Percentiles rank a stretch among this genome's conserved stretches.
Conservation (phyloP, 2,797 vertebrate species). For the Lagodon rhomboides region DNA sequence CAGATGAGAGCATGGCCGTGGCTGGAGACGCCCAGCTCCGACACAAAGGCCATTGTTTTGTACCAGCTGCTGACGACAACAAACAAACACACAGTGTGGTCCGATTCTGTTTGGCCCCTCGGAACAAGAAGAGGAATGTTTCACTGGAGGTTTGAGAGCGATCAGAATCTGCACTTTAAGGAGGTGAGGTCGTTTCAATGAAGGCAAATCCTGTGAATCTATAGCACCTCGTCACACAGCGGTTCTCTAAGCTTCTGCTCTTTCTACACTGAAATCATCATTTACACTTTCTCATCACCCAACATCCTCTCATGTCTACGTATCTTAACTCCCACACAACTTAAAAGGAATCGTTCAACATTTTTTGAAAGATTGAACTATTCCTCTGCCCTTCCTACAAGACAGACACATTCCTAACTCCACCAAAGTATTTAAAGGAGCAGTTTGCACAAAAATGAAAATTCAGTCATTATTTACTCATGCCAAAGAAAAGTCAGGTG, state of each 20-base stretch:
- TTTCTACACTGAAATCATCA: background rate
- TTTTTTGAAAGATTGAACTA: background rate
- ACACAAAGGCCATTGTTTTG: conserved; percentile 71
- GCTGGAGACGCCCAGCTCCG: conserved; percentile 54
- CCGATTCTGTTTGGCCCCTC: conserved; percentile 70
- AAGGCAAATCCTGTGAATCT: conserved; percentile 27
- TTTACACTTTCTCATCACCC: conserved; percentile 34
- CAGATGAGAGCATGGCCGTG: conserved; percentile 61
- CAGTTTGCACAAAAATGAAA: too few relatives aligned
- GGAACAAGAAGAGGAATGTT: conserved; percentile 63
- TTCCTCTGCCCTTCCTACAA: background rate
- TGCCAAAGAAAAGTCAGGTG: too few relatives aligned
- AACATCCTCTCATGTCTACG: conserved; percentile 27
- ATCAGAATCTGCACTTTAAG: conserved; percentile 20
- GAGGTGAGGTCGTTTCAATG: conserved; percentile 34
- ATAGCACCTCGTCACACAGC: conserved; percentile 41
- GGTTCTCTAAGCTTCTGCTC: conserved; percentile 19
- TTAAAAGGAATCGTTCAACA: background rate
- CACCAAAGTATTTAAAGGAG: background rate
- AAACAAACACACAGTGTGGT: conserved; percentile 61
- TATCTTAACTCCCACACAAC: conserved; percentile 20
- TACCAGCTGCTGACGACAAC: conserved; percentile 66
- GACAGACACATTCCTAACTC: background rate
- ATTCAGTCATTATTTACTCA: too few relatives aligned
- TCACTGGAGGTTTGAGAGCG: conserved; percentile 39